These are phyloP conservation scores for Acromyrmex charruanus DNA, from an alignment of 1,140 invertebrate genomes.

Conservation along the genomic window DNA sequence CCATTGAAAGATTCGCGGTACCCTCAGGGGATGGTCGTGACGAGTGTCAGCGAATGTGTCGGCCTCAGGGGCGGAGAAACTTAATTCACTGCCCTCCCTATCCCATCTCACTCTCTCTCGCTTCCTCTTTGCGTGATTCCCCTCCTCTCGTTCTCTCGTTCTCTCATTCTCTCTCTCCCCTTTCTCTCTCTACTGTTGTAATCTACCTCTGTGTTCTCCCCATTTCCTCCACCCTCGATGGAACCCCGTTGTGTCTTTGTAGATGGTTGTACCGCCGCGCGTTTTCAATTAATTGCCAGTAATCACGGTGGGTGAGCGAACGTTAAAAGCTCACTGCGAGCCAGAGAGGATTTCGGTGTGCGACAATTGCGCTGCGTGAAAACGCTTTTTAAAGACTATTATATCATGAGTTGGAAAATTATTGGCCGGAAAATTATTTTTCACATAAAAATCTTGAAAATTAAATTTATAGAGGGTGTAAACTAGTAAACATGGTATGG, in stretches of 20 bases:
- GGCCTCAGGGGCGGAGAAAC: conserved; percentile 79
- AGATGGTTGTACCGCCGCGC: neutral
- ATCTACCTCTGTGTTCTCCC: conserved; percentile 43
- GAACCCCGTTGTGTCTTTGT: conserved; percentile 49
- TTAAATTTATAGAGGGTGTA: neutral
- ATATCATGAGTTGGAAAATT: neutral
- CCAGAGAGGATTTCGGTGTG: conserved; percentile 42
- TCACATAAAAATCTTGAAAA: neutral
- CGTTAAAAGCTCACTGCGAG: conserved; percentile 42
- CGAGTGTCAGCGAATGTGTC: conserved; percentile 78
- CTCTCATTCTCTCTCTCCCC: neutral
- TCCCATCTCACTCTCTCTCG: conserved; percentile 41
- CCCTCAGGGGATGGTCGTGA: conserved; percentile 75
- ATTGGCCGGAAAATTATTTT: neutral
- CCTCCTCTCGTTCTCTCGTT: neutral
- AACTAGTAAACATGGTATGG: neutral
- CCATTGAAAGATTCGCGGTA: conserved; percentile 77
- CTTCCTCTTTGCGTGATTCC: conserved; percentile 25
- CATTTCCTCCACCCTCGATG: neutral
- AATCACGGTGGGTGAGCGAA: conserved; percentile 30
- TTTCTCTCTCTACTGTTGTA: neutral
- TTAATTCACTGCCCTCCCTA: conserved; percentile 77
- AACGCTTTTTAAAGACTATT: neutral
- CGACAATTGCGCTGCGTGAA: neutral
- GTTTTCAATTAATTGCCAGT: conserved; percentile 56